phyloP scores from a whole-genome alignment of 2,888 invertebrate genomes.

The Schizaphis graminum region DNA sequence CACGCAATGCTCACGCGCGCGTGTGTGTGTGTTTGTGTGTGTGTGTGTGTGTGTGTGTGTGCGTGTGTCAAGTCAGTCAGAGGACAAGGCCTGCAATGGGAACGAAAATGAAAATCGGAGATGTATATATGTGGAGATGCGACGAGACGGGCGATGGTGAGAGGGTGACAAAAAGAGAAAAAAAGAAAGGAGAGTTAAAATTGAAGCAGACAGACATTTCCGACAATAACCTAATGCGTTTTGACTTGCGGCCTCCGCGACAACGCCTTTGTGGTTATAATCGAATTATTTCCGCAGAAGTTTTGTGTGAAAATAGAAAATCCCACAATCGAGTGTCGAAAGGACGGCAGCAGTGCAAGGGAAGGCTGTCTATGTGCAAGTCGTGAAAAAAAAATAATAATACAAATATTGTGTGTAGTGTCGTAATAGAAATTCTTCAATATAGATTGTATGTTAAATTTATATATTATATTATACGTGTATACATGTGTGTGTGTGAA shows the following conservation, averaged over 20 bases:
- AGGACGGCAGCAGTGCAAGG: background rate
- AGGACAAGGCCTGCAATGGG: background rate
- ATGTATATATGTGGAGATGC: background rate
- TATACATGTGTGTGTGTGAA: background rate
- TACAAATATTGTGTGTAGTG: conserved; percentile 14
- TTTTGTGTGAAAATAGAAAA: conserved; percentile 55
- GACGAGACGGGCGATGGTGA: background rate
- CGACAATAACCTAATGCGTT: conserved; percentile 65
- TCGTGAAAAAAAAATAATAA: conserved; percentile 23
- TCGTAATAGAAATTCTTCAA: conserved; percentile 56
- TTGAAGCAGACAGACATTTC: conserved; percentile 65
- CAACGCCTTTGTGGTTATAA: conserved; percentile 63
- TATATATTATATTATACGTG: background rate
- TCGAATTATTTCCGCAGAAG: conserved; percentile 62
- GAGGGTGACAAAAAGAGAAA: background rate
- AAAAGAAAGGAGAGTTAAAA: conserved; percentile 28
- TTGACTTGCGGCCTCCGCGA: conserved; percentile 56
- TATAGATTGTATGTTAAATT: conserved; percentile 32
- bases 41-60: background rate
- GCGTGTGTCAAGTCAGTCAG: conserved; percentile 1
- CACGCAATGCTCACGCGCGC: background rate
- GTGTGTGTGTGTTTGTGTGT: background rate
- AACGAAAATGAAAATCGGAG: conserved; percentile 22
- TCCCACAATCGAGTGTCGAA: conserved; percentile 60
- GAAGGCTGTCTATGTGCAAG: background rate